Evolutionary conservation across 2,797 vertebrate genomes (phyloP).

Genomic region (Sebastes hubbsi): DNA sequence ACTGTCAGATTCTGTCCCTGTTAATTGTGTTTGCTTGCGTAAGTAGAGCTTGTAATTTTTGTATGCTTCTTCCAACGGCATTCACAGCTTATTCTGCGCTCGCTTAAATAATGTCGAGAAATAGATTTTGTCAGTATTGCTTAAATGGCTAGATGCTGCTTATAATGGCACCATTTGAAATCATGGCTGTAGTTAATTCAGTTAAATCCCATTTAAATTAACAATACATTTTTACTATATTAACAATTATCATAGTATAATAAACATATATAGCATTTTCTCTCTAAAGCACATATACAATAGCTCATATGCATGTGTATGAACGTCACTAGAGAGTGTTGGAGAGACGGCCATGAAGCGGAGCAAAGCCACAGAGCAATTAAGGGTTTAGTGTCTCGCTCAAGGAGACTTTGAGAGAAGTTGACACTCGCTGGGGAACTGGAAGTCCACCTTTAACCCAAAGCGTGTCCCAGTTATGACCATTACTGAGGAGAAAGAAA

Average conservation of each 20-base stretch:
- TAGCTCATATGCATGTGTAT: constrained; percentile 29
- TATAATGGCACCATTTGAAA: not conserved
- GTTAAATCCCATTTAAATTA: not conserved
- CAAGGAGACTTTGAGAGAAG: constrained; percentile 45
- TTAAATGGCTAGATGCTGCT: not conserved
- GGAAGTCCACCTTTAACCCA: constrained; percentile 39
- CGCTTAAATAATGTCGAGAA: constrained; percentile 9
- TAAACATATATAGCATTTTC: constrained; percentile 1
- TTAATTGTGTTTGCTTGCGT: constrained; percentile 66
- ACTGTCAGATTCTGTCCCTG: constrained; percentile 48
- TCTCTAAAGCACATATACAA: not conserved
- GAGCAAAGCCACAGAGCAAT: constrained; percentile 46
- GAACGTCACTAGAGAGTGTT: constrained; percentile 21
- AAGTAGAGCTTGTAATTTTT: constrained; percentile 64
- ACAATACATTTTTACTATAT: not conserved
- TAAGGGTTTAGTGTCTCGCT: constrained; percentile 46
- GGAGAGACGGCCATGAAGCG: constrained; percentile 1
- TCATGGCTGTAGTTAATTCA: not conserved
- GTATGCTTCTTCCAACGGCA: constrained; percentile 50
- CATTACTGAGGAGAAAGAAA: not conserved
- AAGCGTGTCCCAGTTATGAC: constrained; percentile 34
- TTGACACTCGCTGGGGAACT: constrained; percentile 39
- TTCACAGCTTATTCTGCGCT: constrained; percentile 23
- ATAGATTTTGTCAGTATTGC: not conserved
- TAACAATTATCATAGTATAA: not conserved